Evolutionary conservation across 1,140 invertebrate genomes (phyloP), one percentile per base, ranked within the genome.

Genomic region (Drosophila seguyi): DNA sequence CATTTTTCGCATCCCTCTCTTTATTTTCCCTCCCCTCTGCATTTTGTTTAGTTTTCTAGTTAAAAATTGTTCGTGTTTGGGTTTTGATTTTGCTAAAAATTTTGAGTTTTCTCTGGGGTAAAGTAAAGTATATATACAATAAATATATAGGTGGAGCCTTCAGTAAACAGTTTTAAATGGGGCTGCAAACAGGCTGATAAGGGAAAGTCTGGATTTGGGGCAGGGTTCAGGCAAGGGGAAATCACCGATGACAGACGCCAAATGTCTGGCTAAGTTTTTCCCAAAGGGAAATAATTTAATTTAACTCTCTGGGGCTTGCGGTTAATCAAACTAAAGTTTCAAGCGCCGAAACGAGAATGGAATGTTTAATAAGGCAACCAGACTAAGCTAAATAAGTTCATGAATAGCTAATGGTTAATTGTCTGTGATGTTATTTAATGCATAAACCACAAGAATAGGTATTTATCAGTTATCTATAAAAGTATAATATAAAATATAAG

Each of bases 261-360:
- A 20, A 18, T 58, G 56, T 13, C 29, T 20, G 22, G 16, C 38
- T 6, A 58, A 61, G 29, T 44, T 44, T 50, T 36, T n/a, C 59
- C 66, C 36, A 53, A 69, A 52, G 66, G 66, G 47, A 68, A 52
- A 42, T 52, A 38, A 39, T 65, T 52, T 52, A 36, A 68, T 65
- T 65, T 52, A 36, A 42, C 45, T 65, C 27, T n/a, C 4, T 53
- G 16, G 27, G 41, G n/a, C 44, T 65, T 65, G 66, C 34, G 65
- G 65, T 63, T 63, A 68, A 68, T 68, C 65, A 63, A 68, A 63
- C 59, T 68, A 48, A 41, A 68, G 59, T 68, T 50, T 16, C 36
- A 8, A 20, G 36, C 16, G 7, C n/a, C 44, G 14, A 50, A 22
- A 63, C 65, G 29, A 29, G 65, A 42, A 36, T 18, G 60, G 66